Conservation (phyloP, 2,113 vertebrate species). For the Reinhardtius hippoglossoides region DNA sequence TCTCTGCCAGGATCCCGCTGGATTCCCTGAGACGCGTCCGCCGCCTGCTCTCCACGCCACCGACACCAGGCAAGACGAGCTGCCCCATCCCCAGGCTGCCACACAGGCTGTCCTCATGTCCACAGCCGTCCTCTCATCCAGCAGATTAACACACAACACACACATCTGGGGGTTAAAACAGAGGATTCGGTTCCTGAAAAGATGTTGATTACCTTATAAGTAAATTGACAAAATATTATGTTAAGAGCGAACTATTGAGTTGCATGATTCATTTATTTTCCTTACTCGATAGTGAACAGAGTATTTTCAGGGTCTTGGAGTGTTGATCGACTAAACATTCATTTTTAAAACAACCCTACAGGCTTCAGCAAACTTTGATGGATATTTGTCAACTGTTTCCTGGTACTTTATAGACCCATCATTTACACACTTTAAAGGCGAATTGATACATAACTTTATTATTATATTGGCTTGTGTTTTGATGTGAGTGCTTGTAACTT, state of each 20-base stretch:
- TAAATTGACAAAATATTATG: not conserved
- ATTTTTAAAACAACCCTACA: too few species aligned
- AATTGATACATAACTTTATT: too few species aligned
- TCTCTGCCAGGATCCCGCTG: conserved; percentile 50
- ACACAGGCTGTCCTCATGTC: not conserved
- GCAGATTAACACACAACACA: not conserved
- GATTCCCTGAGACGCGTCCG: conserved; percentile 37
- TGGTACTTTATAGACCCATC: too few species aligned
- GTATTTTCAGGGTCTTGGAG: not conserved
- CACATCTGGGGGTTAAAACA: too few species aligned
- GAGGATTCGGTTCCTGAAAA: too few species aligned
- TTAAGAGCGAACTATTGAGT: not conserved
- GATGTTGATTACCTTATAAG: too few species aligned
- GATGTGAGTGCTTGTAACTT: too few species aligned
- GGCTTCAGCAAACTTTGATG: too few species aligned
- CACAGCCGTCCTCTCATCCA: not conserved
- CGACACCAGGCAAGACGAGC: conserved; percentile 64
- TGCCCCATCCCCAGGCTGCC: not conserved
- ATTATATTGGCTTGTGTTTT: too few species aligned
- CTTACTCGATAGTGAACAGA: not conserved
- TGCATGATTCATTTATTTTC: too few species aligned
- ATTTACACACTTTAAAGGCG: too few species aligned
- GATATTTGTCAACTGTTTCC: too few species aligned
- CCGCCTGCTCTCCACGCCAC: conserved; percentile 42
- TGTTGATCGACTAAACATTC: not conserved